phyloP scores from a whole-genome alignment of 1,140 invertebrate genomes.

The Drosophila hydei region DNA sequence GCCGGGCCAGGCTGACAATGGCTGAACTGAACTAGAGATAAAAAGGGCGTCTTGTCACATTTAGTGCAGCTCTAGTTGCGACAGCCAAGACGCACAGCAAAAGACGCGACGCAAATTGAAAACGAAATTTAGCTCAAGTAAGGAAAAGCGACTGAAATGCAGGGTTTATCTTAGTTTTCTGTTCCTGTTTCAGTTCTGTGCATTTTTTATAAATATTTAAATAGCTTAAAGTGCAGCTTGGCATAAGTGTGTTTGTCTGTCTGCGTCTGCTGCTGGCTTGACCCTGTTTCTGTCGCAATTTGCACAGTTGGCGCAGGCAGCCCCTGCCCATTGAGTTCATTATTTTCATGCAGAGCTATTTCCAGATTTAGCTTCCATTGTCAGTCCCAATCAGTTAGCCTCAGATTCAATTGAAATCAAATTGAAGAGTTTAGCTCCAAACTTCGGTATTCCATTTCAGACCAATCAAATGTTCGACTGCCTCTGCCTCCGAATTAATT shows the following conservation, averaged over 20 bases:
- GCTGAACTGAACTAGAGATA: conserved; percentile 9
- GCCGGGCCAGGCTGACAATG: conserved; percentile 33
- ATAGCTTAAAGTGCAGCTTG: conserved; percentile 54
- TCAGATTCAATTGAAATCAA: conserved; percentile 53
- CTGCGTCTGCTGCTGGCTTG: conserved; percentile 8
- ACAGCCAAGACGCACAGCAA: conserved; percentile 46
- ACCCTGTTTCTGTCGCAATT: conserved; percentile 40
- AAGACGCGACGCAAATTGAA: conserved; percentile 70
- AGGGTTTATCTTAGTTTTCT: conserved; percentile 40
- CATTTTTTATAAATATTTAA: conserved; percentile 63
- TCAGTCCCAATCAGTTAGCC: conserved; percentile 14
- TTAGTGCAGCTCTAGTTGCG: conserved; percentile 61
- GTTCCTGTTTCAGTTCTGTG: not conserved
- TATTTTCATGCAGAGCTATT: conserved; percentile 59
- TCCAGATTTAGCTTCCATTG: conserved; percentile 6
- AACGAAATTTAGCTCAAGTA: conserved; percentile 58
- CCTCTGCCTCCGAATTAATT: no score
- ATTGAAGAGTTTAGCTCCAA: conserved; percentile 48
- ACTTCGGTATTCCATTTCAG: no score
- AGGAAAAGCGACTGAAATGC: conserved; percentile 35
- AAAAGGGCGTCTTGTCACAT: conserved; percentile 64
- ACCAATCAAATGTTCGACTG: no score
- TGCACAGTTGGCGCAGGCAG: not conserved
- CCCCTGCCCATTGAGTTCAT: conserved; percentile 50
- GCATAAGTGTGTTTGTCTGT: not conserved